A percentile compares a stretch with the other conserved stretches of the same genome.
These are phyloP conservation scores for Siderastrea radians DNA, from an alignment of 92 coral and sea anemone species.

Conservation along the genomic window DNA sequence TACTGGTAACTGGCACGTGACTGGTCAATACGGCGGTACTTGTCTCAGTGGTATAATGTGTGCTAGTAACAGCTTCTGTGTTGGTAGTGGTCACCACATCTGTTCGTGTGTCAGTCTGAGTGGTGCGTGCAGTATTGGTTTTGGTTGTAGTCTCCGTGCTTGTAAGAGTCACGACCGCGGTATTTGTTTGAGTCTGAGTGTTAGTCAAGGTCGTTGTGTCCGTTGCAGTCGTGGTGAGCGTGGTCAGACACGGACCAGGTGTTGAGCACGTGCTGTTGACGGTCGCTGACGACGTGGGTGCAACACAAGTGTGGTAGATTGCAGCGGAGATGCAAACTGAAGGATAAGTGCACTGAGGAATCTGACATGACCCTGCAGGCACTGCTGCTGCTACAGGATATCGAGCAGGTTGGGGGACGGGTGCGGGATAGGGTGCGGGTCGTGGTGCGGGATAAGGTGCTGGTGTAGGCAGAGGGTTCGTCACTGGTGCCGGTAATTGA, in stretches of 20 bases:
- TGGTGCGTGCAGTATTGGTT: conserved; percentile 28
- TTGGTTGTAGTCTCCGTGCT: conserved; percentile 29
- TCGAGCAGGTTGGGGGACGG: background rate
- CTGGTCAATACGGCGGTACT: conserved; percentile 47
- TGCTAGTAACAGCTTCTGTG: conserved; percentile 40
- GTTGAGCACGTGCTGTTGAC: conserved; percentile 14
- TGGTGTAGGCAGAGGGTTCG: background rate
- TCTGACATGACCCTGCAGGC: conserved; percentile 43
- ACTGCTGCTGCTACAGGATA: background rate
- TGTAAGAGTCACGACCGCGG: conserved; percentile 30
- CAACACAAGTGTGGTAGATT: conserved; percentile 68
- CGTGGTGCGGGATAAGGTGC: background rate
- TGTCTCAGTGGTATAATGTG: conserved; percentile 37
- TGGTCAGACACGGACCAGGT: conserved; percentile 30
- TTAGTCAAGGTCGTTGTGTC: conserved; percentile 42
- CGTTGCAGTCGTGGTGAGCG: conserved; percentile 41
- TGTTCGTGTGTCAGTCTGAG: conserved; percentile 26
- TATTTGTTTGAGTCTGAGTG: conserved; percentile 43
- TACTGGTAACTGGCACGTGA: conserved; percentile 29
- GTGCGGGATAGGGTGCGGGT: background rate
- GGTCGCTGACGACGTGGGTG: conserved; percentile 41
- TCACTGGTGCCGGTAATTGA: background rate
- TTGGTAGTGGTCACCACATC: conserved; percentile 44
- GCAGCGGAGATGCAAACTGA: conserved; percentile 61
- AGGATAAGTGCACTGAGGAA: conserved; percentile 63